Evolutionary conservation across 2,797 vertebrate species (phyloP).

Genomic region (Falco columbarius): DNA sequence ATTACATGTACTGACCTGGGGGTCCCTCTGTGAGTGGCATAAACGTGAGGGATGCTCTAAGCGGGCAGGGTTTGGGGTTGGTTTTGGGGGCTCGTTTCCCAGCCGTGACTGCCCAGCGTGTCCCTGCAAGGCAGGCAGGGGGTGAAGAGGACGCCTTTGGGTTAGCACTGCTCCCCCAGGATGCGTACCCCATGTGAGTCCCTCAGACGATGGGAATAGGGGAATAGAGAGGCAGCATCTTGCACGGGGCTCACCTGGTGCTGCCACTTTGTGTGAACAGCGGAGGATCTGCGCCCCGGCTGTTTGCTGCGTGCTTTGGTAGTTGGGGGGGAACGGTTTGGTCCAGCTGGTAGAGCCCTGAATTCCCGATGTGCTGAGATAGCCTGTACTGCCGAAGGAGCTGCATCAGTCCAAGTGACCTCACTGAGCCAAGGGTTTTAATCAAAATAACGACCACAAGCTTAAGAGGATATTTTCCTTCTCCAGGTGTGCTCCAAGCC

Average conservation of each 20-base stretch:
- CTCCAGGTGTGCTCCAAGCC: neutral
- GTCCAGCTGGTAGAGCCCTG: neutral
- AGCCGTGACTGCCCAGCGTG: neutral
- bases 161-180: neutral
- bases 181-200: accelerated
- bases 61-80: neutral
- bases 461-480: neutral
- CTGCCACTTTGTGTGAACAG: accelerated
- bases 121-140: neutral
- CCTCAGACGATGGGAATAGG: accelerated
- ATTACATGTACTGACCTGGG: neutral
- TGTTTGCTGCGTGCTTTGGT: neutral
- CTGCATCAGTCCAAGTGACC: neutral
- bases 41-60: neutral
- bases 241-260: neutral
- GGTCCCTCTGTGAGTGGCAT: neutral
- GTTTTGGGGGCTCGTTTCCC: neutral
- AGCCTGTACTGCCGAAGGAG: neutral
- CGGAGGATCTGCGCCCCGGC: neutral
- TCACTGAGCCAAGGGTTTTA: neutral
- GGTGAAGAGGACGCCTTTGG: neutral
- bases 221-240: neutral
- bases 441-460: neutral
- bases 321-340: accelerated
- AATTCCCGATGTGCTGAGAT: neutral